These are phyloP conservation scores for Sebastes nivosus DNA, from an alignment of 2,797 vertebrate species.

Conservation along the genomic window DNA sequence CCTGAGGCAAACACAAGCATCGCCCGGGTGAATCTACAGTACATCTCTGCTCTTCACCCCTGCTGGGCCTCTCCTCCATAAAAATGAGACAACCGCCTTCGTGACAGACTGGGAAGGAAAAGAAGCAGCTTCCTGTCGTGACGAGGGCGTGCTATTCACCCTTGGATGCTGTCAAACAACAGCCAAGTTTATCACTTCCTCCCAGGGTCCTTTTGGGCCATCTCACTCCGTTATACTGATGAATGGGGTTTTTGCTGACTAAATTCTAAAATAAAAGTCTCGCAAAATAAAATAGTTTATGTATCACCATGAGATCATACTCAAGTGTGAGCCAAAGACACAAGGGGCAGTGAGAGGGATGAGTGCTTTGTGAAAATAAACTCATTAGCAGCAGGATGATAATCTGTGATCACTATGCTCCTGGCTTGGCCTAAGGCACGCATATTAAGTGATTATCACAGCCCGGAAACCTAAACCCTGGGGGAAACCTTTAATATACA, in stretches of 20 bases:
- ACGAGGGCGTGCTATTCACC: constrained; percentile 52
- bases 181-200: constrained; percentile 60
- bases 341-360: constrained; percentile 16
- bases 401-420: constrained; percentile 48
- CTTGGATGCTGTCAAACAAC: constrained; percentile 53
- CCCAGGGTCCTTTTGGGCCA: constrained; percentile 32
- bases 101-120: constrained; percentile 34
- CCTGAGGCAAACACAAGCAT: constrained; percentile 50
- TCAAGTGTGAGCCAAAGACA: constrained; percentile 5
- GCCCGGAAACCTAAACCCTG: constrained; percentile 35
- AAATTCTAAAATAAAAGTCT: not conserved
- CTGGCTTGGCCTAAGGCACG: constrained; percentile 42
- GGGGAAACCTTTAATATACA: constrained; percentile 45
- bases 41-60: constrained; percentile 31
- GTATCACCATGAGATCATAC: constrained; percentile 10
- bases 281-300: not conserved
- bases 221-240: constrained; percentile 11
- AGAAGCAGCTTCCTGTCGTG: constrained; percentile 43
- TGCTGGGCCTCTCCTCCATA: constrained; percentile 43
- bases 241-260: not conserved
- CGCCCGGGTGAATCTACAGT: constrained; percentile 60
- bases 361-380: constrained; percentile 49
- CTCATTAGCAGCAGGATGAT: constrained; percentile 52
- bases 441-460: constrained; percentile 53
- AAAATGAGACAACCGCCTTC: constrained; percentile 47